Base-by-base conservation (phyloP, 1,140 invertebrate species). In the Choristoneura fumiferana region DNA sequence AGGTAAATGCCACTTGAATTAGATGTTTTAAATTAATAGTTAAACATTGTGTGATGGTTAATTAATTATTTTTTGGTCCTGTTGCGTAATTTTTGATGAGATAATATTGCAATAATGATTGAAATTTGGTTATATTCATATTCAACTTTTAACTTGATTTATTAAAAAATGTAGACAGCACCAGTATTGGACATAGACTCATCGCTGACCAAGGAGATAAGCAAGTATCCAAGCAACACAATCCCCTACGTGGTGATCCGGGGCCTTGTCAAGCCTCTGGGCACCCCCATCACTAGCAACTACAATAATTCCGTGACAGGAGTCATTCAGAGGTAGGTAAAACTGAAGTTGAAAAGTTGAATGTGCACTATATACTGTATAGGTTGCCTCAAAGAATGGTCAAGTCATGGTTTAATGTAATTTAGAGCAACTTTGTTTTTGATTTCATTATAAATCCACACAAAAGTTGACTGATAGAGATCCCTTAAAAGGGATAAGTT, bases 161-260 rank as follows among this genome's bases (percentile, higher is more conserved):
- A 38, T 58, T n/a, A 56, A 56, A 43, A 58, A 12, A 65, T 38
- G 59, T 78, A 94, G 94, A 90, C 88, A 65, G 93, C 93, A 13
- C 93, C 94, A 39, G 91, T 93, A 52, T 76, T 94, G 15, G 92
- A 93, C 54, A 91, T 95, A 58, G 91, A 94, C 66, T 72, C 88
- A 43, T 87, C 93, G 40, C 77, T 95, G 4, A 91, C 91, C 49
- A 82, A 91, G 13, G 82, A 93, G 62, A 78, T 95, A 5, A 78
- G 91, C 15, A 91, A 91, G 40, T 91, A 91, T 60, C 81, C 91
- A 8, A 90, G 92, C 57, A 89, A 92, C 60, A 94, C 92, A 71
- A 89, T 95, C 63, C 91, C 92, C 9, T 95, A 95, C 90, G 91
- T 94, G 18, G 93, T 94, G 8, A 90, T 95, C 29, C 87, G 93